phyloP scores from a whole-genome alignment of 2,797 vertebrate species.

The Hozukius guyotensis region DNA sequence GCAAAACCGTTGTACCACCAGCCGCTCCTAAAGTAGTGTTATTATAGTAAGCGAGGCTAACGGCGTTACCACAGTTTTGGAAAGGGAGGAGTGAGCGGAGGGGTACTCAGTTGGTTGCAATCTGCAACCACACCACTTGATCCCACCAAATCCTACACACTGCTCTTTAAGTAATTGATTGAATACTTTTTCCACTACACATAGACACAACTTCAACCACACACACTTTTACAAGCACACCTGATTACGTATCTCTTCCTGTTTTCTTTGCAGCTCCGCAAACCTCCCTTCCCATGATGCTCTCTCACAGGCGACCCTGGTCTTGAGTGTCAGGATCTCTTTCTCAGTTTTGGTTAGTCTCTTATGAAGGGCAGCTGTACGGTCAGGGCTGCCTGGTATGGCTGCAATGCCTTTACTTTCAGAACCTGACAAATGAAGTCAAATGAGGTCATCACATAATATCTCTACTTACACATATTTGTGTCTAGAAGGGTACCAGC shows the following conservation, averaged over 20 bases:
- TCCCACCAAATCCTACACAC: no score
- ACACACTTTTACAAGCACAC: conserved; percentile 61
- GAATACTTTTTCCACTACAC: background rate
- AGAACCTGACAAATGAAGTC: conserved; percentile 35
- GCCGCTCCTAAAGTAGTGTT: no score
- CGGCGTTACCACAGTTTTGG: no score
- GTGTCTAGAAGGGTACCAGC: no score
- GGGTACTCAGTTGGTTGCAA: no score
- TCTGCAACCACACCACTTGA: no score
- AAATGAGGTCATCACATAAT: background rate
- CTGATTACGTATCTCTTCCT: conserved; percentile 79
- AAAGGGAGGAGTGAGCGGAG: no score
- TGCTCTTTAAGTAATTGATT: background rate
- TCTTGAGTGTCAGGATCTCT: conserved; percentile 83
- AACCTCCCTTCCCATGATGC: conserved; percentile 81
- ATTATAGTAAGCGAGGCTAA: no score
- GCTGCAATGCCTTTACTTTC: conserved; percentile 42
- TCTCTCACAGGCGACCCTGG: conserved; percentile 77
- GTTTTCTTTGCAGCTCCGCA: conserved; percentile 77
- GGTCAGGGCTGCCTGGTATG: conserved; percentile 66
- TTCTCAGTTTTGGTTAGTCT: conserved; percentile 83
- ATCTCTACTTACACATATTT: background rate
- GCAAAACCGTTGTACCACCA: no score
- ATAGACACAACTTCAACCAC: background rate
- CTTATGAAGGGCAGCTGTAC: conserved; percentile 57